Conservation (phyloP, 2,888 invertebrate genomes). For the Neoaliturus tenellus region DNA sequence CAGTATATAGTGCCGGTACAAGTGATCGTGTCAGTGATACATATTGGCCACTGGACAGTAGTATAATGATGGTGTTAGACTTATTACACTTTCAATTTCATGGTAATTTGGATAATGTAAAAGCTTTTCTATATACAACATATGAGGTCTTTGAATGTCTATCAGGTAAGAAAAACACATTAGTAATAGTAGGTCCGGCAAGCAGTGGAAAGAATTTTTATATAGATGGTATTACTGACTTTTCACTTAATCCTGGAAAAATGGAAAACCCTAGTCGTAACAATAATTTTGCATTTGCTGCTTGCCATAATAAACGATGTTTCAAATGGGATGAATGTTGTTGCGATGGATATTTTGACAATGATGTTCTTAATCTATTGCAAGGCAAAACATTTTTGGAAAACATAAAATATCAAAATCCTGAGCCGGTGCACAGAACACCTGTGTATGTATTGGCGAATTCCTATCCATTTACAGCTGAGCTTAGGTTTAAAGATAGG, state of each 20-base stretch:
- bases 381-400: neutral
- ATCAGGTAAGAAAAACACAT: neutral
- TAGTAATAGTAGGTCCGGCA: neutral
- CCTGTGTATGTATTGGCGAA: neutral
- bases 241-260: neutral
- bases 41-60: too few relatives aligned
- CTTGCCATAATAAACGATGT: neutral
- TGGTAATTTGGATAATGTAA: too few relatives aligned
- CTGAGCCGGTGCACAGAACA: neutral
- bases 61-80: too few relatives aligned
- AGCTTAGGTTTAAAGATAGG: too few relatives aligned
- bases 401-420: neutral
- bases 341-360: neutral
- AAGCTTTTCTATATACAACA: too few relatives aligned
- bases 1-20: too few relatives aligned
- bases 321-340: neutral
- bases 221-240: neutral
- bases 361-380: neutral
- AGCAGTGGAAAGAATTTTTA: neutral
- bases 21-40: too few relatives aligned
- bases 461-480: neutral
- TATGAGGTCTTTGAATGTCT: neutral
- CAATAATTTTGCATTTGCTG: neutral
- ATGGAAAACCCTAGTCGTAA: neutral
- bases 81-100: too few relatives aligned